Base-by-base conservation (phyloP, 2,888 invertebrate genomes). In the Cantharis flavilabris region DNA sequence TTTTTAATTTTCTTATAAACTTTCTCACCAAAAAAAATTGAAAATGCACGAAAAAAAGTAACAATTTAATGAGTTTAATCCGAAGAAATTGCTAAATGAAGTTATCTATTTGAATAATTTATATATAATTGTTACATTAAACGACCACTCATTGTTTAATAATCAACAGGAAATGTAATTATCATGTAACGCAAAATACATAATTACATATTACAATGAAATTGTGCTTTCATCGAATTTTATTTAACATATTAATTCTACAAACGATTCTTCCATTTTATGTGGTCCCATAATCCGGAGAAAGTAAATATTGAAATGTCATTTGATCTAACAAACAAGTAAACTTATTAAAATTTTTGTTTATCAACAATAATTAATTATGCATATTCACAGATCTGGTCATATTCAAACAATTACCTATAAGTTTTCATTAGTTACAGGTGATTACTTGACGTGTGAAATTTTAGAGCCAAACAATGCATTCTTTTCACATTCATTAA, bases 81-180 rank as follows among this genome's bases (percentile, higher is more conserved):
- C 49, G 5, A 49, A 49, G 49, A 49, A 49, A 49, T 49, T 49
- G 49, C 49, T 49, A 49, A 49, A 49, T 49, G 49, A 49, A 49
- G 49, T 49, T 49, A 49, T 49, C 49, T 67, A 67, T 67, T 67
- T 18, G n/a, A 67, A 23, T 67, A 67, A 16, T 67, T 67, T 67
- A 67, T 14, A 23, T 67, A 67, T 67, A 67, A 67, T 67, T 67
- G 65, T 67, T 67, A 67, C 65, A 67, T 67, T 67, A 67, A 67
- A 67, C 65, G 65, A 67, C 65, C 14, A 67, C 65, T 67, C 65
- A 67, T 67, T 67, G 65, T 67, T 67, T 67, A 67, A 67, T 67
- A 67, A 67, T 67, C 65, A 23, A 7, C 65, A 67, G 65, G 65
- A 67, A 67, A 67, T 67, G 65, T 67, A 67, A 67, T 67, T 67